Percentiles rank a stretch among this genome's conserved stretches.
Conservation (phyloP, 2,888 invertebrate species). For the Tanypteryx hageni region DNA sequence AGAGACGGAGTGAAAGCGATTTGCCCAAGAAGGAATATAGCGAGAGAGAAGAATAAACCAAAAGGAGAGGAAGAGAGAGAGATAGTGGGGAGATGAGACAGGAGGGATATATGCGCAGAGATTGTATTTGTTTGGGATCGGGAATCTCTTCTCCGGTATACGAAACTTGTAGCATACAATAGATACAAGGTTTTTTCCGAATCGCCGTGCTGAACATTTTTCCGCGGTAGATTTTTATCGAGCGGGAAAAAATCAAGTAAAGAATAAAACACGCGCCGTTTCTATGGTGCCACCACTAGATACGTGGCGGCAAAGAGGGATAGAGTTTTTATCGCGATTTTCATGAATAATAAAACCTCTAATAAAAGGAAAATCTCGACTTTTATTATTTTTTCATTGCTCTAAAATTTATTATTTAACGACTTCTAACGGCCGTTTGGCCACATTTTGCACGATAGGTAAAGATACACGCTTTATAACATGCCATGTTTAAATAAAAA, state of each 20-base stretch:
- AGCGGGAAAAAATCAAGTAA: not conserved
- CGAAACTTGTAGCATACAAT: not conserved
- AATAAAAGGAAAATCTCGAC: not conserved
- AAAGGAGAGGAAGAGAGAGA: not conserved
- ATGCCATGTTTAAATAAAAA: no score
- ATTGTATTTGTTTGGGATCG: constrained; percentile 38
- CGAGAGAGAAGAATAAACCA: constrained; percentile 10
- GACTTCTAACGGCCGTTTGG: not conserved
- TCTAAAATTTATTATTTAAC: constrained; percentile 26
- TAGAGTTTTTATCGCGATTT: not conserved
- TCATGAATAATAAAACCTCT: not conserved
- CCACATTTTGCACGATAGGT: not conserved
- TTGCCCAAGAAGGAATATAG: constrained; percentile 55
- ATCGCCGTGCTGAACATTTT: not conserved
- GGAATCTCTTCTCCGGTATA: not conserved
- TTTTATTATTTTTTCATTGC: constrained; percentile 5
- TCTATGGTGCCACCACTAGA: not conserved
- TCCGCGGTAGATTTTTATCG: constrained; percentile 29
- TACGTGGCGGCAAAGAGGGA: not conserved
- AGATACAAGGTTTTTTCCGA: constrained; percentile 36
- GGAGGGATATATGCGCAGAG: constrained; percentile 34
- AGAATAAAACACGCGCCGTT: not conserved
- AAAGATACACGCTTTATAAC: not conserved
- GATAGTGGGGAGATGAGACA: not conserved
- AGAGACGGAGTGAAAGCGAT: not conserved